Conservation (phyloP, 2,113 vertebrate species). For the Pituophis catenifer region DNA sequence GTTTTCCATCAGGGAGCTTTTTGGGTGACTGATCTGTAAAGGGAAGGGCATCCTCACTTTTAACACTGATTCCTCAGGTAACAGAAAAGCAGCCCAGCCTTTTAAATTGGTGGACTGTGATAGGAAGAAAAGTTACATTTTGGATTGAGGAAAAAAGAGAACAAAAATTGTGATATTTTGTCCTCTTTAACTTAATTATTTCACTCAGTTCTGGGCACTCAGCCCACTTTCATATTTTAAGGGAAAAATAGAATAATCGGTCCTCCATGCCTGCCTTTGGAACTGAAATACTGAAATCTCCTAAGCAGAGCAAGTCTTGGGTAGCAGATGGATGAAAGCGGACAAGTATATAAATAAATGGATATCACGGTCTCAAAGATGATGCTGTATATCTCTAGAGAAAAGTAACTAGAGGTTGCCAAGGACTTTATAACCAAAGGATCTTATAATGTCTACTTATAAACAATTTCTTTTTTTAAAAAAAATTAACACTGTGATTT, state of each 20-base stretch:
- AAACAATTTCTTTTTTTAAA: background rate
- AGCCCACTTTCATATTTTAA: constrained; percentile 22
- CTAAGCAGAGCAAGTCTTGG: background rate
- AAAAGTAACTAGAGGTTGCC: background rate
- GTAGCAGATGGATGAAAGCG: fast-evolving
- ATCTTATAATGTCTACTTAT: background rate
- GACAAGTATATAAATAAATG: background rate
- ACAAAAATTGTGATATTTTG: constrained; percentile 68
- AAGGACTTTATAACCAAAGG: background rate
- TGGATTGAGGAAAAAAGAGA: constrained; percentile 62
- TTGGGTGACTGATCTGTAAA: constrained; percentile 31
- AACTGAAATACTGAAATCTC: background rate
- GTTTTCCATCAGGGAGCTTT: constrained; percentile 2
- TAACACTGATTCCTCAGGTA: background rate
- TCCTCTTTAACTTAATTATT: constrained; percentile 42
- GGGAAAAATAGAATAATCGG: background rate
- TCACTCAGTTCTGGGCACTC: constrained; percentile 9
- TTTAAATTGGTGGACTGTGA: background rate
- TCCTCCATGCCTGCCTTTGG: background rate
- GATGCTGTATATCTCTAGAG: background rate
- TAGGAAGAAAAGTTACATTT: constrained; percentile 55
- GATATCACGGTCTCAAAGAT: background rate
- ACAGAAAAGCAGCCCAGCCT: background rate
- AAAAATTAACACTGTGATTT: background rate
- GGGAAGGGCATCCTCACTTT: constrained; percentile 16